Conservation (phyloP, 2,113 vertebrate species). For the Gallinago paraguaiae region DNA sequence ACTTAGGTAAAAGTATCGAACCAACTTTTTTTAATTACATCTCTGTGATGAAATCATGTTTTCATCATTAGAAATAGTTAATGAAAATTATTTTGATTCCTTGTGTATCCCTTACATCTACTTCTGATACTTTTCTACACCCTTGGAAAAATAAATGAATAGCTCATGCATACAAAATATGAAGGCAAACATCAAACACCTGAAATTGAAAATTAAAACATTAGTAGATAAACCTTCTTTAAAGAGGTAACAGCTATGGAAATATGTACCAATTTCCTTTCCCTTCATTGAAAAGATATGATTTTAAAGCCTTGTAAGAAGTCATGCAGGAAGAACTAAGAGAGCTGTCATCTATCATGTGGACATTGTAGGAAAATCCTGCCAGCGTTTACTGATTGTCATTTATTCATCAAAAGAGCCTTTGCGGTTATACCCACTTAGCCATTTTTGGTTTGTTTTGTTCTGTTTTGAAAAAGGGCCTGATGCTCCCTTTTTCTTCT, state of each 20-base stretch:
- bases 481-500: not conserved
- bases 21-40: not conserved
- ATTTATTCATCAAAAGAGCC: not conserved
- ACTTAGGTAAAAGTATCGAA: not conserved
- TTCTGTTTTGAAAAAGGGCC: not conserved
- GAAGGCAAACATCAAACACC: not conserved
- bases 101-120: not conserved
- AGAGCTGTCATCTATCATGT: not conserved
- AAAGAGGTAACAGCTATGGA: not conserved
- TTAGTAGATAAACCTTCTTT: not conserved
- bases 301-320: not conserved
- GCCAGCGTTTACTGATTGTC: not conserved
- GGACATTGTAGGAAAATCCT: not conserved
- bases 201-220: not conserved
- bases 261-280: not conserved
- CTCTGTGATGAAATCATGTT: not conserved
- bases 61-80: not conserved
- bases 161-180: not conserved
- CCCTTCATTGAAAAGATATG: not conserved
- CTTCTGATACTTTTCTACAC: not conserved
- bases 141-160: not conserved
- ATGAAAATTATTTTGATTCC: not conserved
- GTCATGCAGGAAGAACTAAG: not conserved
- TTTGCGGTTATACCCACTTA: not conserved
- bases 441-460: not conserved